Conservation (phyloP, 2,113 vertebrate genomes). For the Oriolus oriolus region DNA sequence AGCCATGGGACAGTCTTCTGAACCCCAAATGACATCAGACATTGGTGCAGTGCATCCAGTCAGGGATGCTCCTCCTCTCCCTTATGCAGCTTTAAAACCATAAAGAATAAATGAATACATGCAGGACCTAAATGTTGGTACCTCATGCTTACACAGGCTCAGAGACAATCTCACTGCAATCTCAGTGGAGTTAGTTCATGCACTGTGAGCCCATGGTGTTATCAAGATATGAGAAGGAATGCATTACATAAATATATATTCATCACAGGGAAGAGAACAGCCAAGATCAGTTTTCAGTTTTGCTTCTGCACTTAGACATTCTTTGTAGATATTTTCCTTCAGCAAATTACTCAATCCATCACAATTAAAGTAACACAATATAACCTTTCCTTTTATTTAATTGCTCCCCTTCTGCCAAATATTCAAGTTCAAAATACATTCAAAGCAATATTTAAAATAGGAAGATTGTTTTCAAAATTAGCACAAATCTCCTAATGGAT, state of each 20-base stretch:
- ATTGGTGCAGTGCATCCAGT: neutral
- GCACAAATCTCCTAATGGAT: neutral
- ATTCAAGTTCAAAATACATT: neutral
- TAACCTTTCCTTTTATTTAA: conserved; percentile 17
- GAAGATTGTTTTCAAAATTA: conserved; percentile 29
- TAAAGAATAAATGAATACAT: neutral
- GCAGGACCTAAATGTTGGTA: neutral
- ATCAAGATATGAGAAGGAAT: neutral
- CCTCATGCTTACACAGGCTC: neutral
- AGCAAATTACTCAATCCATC: conserved; percentile 12
- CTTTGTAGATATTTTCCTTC: conserved; percentile 23
- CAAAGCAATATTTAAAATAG: conserved; percentile 16
- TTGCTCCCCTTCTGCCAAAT: conserved; percentile 16
- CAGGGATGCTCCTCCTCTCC: neutral
- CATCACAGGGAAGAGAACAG: neutral
- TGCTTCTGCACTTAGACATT: neutral
- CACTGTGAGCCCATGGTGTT: neutral
- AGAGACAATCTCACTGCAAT: neutral
- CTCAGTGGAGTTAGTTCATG: neutral
- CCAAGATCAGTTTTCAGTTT: neutral
- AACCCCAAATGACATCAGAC: neutral
- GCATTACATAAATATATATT: neutral
- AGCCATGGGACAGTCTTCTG: neutral
- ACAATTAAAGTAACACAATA: conserved; percentile 22
- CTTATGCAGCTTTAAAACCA: neutral